A percentile compares a stretch with the other conserved stretches of the same genome.
These are phyloP conservation scores for Urocitellus parryii DNA, from an alignment of 2,113 vertebrate genomes.

Conservation along the genomic window DNA sequence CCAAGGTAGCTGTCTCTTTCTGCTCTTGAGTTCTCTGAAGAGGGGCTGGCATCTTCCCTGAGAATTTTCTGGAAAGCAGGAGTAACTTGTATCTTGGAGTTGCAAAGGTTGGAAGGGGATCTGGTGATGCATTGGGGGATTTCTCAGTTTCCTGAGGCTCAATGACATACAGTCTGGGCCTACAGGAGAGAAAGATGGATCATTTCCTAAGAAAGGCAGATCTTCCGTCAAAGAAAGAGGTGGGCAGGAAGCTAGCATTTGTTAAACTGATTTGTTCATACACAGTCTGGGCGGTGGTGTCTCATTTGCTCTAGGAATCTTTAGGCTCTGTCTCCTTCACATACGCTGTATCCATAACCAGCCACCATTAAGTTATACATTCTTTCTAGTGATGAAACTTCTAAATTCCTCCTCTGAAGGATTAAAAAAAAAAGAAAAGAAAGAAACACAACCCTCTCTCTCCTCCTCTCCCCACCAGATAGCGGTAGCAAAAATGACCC, in stretches of 20 bases:
- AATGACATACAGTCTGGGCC: not conserved
- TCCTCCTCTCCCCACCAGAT: not conserved
- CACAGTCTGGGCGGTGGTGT: not conserved
- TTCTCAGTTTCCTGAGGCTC: slow-evolving; percentile 49
- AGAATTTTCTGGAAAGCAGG: slow-evolving; percentile 1
- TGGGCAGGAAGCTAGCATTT: slow-evolving; percentile 19
- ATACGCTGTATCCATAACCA: not conserved
- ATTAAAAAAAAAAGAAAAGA: slow-evolving; percentile 6
- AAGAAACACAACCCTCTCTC: not conserved
- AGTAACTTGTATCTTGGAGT: slow-evolving; percentile 12
- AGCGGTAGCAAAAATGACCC: slow-evolving; percentile 56
- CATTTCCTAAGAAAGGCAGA: slow-evolving; percentile 25
- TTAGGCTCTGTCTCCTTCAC: not conserved
- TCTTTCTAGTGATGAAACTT: slow-evolving; percentile 56
- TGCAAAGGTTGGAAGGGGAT: not conserved
- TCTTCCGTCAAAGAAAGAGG: slow-evolving; percentile 30
- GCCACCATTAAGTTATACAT: not conserved
- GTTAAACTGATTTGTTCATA: slow-evolving; percentile 10
- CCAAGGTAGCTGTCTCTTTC: not conserved
- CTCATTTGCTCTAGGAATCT: not conserved
- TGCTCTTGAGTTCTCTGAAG: not conserved
- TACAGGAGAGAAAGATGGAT: not conserved
- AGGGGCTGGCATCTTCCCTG: not conserved
- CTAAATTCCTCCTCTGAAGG: slow-evolving; percentile 62
- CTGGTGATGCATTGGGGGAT: not conserved